Evolutionary conservation across 2,888 invertebrate genomes (phyloP).

Genomic region (Bedellia somnulentella): DNA sequence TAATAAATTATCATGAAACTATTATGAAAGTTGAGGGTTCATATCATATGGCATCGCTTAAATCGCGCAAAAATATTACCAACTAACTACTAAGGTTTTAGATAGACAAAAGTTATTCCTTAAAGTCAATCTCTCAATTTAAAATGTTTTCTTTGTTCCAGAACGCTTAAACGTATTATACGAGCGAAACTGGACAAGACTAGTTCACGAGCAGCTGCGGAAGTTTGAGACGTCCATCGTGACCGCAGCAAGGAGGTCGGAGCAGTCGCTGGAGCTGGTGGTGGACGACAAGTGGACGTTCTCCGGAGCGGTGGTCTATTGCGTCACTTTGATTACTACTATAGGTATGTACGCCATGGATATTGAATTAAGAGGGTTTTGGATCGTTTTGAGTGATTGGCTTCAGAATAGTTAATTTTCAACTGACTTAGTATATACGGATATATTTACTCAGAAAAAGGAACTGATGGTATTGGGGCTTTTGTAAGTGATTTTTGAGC

Average conservation of each 20-base stretch:
- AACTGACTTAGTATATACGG: no score
- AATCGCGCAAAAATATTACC: no score
- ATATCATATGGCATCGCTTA: no score
- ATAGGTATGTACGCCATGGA: constrained; percentile 77
- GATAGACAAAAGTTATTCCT: not conserved
- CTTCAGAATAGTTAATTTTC: no score
- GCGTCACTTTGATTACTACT: constrained; percentile 85
- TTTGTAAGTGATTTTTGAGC: no score
- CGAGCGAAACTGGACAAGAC: constrained; percentile 80
- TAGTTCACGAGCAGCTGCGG: constrained; percentile 75
- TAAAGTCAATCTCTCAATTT: not conserved
- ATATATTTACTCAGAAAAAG: no score
- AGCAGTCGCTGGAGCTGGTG: constrained; percentile 33
- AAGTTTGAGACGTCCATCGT: constrained; percentile 81
- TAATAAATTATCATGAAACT: no score
- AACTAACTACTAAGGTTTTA: no score
- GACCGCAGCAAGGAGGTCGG: constrained; percentile 67
- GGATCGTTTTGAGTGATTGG: no score
- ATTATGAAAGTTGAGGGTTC: no score
- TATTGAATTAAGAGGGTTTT: no score
- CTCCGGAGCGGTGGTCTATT: constrained; percentile 81
- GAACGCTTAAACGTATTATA: constrained; percentile 81
- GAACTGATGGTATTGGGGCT: no score
- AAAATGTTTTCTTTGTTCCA: constrained; percentile 29
- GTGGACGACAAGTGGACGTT: constrained; percentile 76